Evolutionary conservation across 2,113 vertebrate genomes (phyloP).

Genomic region (Nyctibius bracteatus): DNA sequence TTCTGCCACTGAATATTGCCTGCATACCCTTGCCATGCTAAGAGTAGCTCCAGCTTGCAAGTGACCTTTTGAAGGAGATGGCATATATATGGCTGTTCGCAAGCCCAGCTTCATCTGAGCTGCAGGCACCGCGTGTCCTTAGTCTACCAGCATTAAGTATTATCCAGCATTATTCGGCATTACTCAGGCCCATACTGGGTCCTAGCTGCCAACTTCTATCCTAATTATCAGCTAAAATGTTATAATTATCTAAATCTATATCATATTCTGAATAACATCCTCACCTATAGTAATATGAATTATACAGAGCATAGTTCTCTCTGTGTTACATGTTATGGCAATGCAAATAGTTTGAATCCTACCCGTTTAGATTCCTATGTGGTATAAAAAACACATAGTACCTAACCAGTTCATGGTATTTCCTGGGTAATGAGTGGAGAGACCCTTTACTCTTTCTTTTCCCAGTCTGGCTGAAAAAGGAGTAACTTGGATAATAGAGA

Average conservation of each 20-base stretch:
- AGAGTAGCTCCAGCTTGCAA: neutral
- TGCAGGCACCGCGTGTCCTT: neutral
- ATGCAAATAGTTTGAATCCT: neutral
- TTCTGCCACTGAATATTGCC: neutral
- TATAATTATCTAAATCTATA: neutral
- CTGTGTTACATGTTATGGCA: neutral
- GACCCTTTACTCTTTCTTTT: neutral
- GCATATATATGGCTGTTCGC: neutral
- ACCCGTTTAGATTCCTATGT: neutral
- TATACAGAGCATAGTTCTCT: neutral
- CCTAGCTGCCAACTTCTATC: neutral
- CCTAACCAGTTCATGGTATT: neutral
- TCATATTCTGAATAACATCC: neutral
- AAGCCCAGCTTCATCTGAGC: neutral
- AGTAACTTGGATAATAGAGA: neutral
- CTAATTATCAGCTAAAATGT: neutral
- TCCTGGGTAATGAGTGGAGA: neutral
- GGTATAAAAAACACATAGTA: neutral
- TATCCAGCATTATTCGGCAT: neutral
- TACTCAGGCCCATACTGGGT: neutral
- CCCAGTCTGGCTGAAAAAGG: neutral
- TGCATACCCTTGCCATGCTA: neutral
- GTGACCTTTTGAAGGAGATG: neutral
- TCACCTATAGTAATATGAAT: neutral
- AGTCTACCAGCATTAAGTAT: neutral